Conservation (phyloP, 1,140 invertebrate genomes). For the Hycleus phaleratus region DNA sequence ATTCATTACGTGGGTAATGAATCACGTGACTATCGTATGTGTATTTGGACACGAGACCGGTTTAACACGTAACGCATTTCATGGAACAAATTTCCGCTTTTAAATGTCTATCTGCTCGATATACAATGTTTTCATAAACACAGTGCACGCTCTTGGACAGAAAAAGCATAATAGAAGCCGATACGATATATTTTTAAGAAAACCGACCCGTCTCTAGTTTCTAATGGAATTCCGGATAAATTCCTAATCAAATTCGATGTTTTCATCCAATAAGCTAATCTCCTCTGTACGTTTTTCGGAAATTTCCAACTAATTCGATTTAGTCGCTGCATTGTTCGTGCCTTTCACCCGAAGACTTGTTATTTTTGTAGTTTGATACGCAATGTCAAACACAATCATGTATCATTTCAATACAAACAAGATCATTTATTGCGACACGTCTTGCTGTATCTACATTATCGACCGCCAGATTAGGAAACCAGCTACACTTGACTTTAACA, state of each 20-base stretch:
- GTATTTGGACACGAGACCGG: no score
- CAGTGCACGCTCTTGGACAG: neutral
- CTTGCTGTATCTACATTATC: conserved; percentile 27
- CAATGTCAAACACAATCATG: conserved; percentile 23
- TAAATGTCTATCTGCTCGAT: conserved; percentile 11
- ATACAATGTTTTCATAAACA: neutral
- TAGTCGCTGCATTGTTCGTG: conserved; percentile 1
- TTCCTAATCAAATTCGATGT: no score
- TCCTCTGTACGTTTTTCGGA: neutral
- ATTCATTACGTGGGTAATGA: no score
- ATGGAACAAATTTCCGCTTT: conserved; percentile 16
- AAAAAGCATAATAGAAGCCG: no score
- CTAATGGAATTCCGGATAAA: no score
- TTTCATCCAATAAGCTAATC: no score
- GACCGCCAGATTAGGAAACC: conserved; percentile 20
- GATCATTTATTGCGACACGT: conserved; percentile 30
- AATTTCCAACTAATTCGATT: neutral
- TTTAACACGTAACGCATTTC: conserved; percentile 8
- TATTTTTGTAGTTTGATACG: conserved; percentile 12
- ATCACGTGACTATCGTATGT: no score
- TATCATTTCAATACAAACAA: conserved; percentile 32
- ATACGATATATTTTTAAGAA: no score
- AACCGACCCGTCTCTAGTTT: no score
- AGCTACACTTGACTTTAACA: conserved; percentile 23
- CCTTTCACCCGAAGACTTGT: neutral